These are phyloP conservation scores for Phrynosoma platyrhinos DNA, from an alignment of 2,113 vertebrate species.

Conservation along the genomic window DNA sequence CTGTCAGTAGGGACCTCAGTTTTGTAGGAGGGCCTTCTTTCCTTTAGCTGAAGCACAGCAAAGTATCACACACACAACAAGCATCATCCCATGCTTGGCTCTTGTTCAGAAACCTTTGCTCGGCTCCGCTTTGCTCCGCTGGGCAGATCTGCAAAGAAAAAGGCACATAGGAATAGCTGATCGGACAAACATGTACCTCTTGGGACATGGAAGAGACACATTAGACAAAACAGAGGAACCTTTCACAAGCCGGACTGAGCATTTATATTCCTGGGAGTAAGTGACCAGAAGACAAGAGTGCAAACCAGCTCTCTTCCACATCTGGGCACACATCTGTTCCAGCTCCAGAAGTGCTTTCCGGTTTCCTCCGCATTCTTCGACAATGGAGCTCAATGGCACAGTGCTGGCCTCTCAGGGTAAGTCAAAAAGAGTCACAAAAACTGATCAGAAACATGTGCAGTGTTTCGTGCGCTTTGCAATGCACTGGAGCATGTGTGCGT, in stretches of 20 bases:
- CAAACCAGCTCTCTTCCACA: not conserved
- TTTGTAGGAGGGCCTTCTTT: slow-evolving; percentile 58
- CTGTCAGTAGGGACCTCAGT: slow-evolving; percentile 45
- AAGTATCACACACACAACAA: not conserved
- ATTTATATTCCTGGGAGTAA: not conserved
- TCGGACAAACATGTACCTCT: rapidly evolving
- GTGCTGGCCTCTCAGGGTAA: slow-evolving; percentile 68
- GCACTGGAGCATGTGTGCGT: not conserved
- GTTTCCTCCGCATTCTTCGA: not conserved
- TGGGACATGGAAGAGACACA: not conserved
- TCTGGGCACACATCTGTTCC: slow-evolving; percentile 47
- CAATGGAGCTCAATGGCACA: slow-evolving; percentile 66
- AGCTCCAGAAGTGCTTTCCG: not conserved
- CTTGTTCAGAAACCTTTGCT: not conserved
- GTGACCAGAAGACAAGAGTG: not conserved
- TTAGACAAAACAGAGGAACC: not conserved
- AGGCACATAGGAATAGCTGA: slow-evolving; percentile 37
- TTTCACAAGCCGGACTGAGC: not conserved
- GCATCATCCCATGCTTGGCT: not conserved
- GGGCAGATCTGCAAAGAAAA: slow-evolving; percentile 15
- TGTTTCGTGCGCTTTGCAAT: rapidly evolving
- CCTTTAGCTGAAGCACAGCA: not conserved
- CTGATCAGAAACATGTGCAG: not conserved
- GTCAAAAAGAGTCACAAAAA: slow-evolving; percentile 6
- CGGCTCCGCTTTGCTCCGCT: slow-evolving; percentile 23